Conservation (phyloP, 2,113 vertebrate genomes). For the Nerophis lumbriciformis region DNA sequence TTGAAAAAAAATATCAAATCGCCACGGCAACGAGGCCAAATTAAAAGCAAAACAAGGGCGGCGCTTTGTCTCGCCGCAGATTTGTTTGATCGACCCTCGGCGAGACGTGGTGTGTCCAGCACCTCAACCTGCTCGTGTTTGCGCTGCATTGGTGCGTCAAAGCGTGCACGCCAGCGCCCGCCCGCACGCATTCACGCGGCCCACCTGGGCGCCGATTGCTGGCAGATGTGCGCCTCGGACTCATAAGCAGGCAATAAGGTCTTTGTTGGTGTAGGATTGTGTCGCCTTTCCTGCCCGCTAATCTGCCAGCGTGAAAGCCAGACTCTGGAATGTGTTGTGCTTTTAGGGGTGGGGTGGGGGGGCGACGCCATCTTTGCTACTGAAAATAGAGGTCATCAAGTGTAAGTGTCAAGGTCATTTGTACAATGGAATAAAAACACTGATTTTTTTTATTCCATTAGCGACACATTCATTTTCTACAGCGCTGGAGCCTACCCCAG, state of each 20-base stretch:
- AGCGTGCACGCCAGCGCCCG: constrained; percentile 69
- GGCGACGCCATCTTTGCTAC: too few relatives aligned
- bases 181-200: constrained; percentile 60
- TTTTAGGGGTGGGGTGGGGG: too few relatives aligned
- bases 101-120: constrained; percentile 63
- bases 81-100: constrained; percentile 63
- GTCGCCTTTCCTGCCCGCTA: constrained; percentile 60
- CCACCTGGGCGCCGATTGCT: constrained; percentile 69
- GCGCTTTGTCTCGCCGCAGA: constrained; percentile 53
- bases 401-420: too few relatives aligned
- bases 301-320: constrained; percentile 81
- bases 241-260: constrained; percentile 87
- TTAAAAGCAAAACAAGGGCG: constrained; percentile 46
- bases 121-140: constrained; percentile 67
- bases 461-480: too few relatives aligned
- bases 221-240: constrained; percentile 93
- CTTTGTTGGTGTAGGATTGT: constrained; percentile 78
- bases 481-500: too few relatives aligned
- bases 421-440: too few relatives aligned
- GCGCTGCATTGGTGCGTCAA: constrained; percentile 73
- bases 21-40: constrained; percentile 6
- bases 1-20: constrained; percentile 2
- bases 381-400: too few relatives aligned
- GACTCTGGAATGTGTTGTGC: constrained; percentile 74
- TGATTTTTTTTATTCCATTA: too few relatives aligned